Conservation (phyloP, 2,888 invertebrate genomes). For the Maniola hyperantus region DNA sequence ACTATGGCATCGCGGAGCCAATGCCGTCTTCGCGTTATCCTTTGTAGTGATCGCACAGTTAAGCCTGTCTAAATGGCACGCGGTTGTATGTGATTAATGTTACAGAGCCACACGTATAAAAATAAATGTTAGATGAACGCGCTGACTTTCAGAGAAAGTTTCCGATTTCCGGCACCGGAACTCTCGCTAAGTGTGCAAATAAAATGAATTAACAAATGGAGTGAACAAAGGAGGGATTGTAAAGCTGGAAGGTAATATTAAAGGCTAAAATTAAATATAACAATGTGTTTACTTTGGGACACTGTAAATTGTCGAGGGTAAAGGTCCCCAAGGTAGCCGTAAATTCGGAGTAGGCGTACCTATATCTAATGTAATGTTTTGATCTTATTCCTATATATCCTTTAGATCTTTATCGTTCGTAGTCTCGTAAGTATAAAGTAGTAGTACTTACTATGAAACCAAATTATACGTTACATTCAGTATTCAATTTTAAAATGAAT, state of each 20-base stretch:
- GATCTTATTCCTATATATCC: slow-evolving; percentile 16
- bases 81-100: slow-evolving; percentile 53
- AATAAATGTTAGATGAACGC: slow-evolving; percentile 27
- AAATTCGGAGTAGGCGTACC: slow-evolving; percentile 29
- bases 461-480: not conserved
- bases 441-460: not conserved
- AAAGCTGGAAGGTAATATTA: slow-evolving; percentile 62
- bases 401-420: not conserved
- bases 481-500: not conserved
- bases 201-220: slow-evolving; percentile 61
- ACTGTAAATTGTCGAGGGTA: slow-evolving; percentile 39
- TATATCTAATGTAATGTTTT: slow-evolving; percentile 32
- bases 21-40: slow-evolving; percentile 54
- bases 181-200: slow-evolving; percentile 61
- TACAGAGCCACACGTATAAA: slow-evolving; percentile 43
- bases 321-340: slow-evolving; percentile 26
- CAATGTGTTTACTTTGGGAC: slow-evolving; percentile 35
- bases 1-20: slow-evolving; percentile 59
- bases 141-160: slow-evolving; percentile 37
- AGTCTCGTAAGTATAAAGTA: too few species aligned
- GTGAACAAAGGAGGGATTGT: slow-evolving; percentile 77
- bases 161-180: slow-evolving; percentile 40
- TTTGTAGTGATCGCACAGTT: slow-evolving; percentile 63
- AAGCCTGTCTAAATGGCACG: slow-evolving; percentile 56
- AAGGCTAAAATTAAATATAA: slow-evolving; percentile 26